Percentiles rank a stretch among this genome's conserved stretches.
Conservation (phyloP, 1,140 invertebrate genomes). For the Cydia splendana region DNA sequence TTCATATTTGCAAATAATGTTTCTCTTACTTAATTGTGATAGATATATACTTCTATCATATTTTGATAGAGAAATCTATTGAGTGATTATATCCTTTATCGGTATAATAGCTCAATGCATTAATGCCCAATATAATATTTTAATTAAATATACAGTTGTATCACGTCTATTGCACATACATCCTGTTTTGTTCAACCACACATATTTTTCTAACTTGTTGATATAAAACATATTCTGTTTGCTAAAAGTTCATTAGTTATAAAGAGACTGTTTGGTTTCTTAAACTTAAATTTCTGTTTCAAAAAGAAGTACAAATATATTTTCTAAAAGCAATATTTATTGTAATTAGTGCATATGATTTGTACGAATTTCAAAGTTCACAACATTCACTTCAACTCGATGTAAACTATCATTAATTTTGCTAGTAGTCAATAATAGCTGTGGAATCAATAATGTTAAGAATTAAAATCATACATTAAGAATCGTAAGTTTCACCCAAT, state of each 20-base stretch:
- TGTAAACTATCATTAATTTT: slow-evolving; percentile 14
- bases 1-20: slow-evolving; percentile 29
- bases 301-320: slow-evolving; percentile 12
- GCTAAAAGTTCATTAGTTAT: background rate
- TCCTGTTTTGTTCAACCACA: slow-evolving; percentile 2
- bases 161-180: background rate
- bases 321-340: slow-evolving; percentile 16
- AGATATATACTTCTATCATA: slow-evolving; percentile 23
- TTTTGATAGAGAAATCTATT: slow-evolving; percentile 11
- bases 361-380: background rate
- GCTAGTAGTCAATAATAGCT: background rate
- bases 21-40: slow-evolving; percentile 21
- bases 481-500: slow-evolving; percentile 64
- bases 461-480: slow-evolving; percentile 38
- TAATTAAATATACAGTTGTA: slow-evolving; percentile 7
- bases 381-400: background rate
- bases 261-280: background rate
- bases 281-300: background rate
- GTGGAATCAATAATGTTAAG: slow-evolving; percentile 28
- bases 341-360: background rate
- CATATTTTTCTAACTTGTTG: background rate
- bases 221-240: background rate
- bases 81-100: background rate
- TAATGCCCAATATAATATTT: slow-evolving; percentile 2
- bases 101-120: background rate